phyloP scores from a whole-genome alignment of 2,113 vertebrate species.

The Mus pahari region DNA sequence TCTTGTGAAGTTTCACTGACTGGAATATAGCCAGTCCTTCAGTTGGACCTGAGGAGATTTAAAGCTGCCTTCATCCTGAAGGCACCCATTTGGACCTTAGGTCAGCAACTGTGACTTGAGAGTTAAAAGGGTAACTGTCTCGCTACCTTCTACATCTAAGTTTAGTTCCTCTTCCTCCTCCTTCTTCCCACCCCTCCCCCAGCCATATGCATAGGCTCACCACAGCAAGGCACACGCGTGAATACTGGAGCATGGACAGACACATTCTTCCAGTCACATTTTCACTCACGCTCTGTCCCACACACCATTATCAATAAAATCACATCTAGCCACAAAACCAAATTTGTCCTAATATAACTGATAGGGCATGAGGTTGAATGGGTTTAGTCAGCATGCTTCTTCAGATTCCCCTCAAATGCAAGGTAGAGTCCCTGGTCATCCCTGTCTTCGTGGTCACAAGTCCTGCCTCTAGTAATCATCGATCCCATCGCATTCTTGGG shows the following conservation, averaged over 20 bases:
- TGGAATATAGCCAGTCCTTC: conserved; percentile 1
- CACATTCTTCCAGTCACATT: conserved; percentile 39
- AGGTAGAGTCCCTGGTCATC: not conserved
- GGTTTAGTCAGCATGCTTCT: not conserved
- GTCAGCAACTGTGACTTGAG: not conserved
- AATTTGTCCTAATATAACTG: conserved; percentile 55
- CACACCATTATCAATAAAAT: not conserved
- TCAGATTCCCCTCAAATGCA: not conserved
- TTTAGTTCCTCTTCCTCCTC: not conserved
- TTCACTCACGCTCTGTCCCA: conserved; percentile 34
- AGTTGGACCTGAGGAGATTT: not conserved
- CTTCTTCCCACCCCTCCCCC: not conserved
- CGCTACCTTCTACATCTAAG: not conserved
- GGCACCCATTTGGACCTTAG: not conserved
- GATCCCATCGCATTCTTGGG: not conserved
- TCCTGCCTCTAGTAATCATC: conserved; percentile 14
- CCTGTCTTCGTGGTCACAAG: conserved; percentile 44
- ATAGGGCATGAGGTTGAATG: not conserved
- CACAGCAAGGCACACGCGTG: not conserved
- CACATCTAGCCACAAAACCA: not conserved
- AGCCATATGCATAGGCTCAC: conserved; percentile 8
- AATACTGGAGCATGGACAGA: not conserved
- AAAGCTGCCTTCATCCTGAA: not conserved
- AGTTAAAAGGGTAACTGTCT: not conserved
- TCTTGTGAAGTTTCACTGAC: conserved; percentile 6